phyloP scores from a whole-genome alignment of 2,888 invertebrate species.

The Tiliacea citrago region DNA sequence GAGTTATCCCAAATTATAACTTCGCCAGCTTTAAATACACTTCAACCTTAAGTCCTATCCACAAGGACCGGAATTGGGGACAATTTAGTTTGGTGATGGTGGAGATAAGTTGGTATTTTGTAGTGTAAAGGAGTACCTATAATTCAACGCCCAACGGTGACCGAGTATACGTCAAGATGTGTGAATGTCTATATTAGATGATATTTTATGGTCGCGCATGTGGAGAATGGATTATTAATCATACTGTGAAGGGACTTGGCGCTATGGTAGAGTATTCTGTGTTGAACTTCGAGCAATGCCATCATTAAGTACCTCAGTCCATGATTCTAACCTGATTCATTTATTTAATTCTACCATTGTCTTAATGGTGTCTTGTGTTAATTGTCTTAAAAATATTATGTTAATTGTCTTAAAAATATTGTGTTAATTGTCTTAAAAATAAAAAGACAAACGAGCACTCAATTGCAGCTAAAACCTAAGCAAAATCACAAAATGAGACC shows the following conservation, averaged over 20 bases:
- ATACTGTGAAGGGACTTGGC: conserved; percentile 23
- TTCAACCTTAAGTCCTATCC: background rate
- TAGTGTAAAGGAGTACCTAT: conserved; percentile 57
- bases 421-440: too few relatives aligned
- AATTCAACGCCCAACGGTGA: conserved; percentile 61
- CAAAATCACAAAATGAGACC: background rate
- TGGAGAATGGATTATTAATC: conserved; percentile 47
- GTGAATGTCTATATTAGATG: conserved; percentile 60
- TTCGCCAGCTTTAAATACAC: background rate
- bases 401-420: too few relatives aligned
- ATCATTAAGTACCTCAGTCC: background rate
- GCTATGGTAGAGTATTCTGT: conserved; percentile 1
- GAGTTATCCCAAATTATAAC: conserved; percentile 51
- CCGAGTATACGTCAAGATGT: conserved; percentile 63
- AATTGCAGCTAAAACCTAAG: background rate
- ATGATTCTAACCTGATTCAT: background rate
- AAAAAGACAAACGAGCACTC: background rate
- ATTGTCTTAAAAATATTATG: too few relatives aligned
- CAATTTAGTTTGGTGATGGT: background rate
- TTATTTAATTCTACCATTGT: background rate
- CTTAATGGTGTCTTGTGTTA: too few relatives aligned
- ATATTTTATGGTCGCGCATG: conserved; percentile 28
- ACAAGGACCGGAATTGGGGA: conserved; percentile 39
- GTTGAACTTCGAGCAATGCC: background rate
- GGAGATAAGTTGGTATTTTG: conserved; percentile 37